These are phyloP conservation scores for Netelia virgata DNA, from an alignment of 2,888 invertebrate species.

Conservation along the genomic window DNA sequence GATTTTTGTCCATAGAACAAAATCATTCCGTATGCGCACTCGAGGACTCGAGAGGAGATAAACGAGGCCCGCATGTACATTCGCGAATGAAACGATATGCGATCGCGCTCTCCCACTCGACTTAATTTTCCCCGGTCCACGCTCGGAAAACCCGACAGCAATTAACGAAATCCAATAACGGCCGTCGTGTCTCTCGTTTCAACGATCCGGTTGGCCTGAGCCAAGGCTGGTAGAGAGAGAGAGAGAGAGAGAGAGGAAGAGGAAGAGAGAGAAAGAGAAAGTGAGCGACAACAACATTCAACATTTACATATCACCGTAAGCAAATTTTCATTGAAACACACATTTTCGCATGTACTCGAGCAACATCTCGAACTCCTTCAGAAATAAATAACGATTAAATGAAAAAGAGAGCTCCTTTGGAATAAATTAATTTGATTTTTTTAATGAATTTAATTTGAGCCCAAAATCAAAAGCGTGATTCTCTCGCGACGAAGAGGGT, in stretches of 20 bases:
- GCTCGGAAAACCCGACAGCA: constrained; percentile 65
- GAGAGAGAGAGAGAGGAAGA: background rate
- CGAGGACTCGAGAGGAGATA: constrained; percentile 31
- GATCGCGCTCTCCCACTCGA: constrained; percentile 54
- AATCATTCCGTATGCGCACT: constrained; percentile 45
- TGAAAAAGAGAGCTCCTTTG: too few relatives aligned
- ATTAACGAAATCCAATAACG: constrained; percentile 69
- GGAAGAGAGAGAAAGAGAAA: background rate
- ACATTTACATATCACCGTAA: too few relatives aligned
- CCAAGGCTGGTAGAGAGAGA: constrained; percentile 31
- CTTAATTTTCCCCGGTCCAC: constrained; percentile 65
- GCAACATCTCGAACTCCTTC: too few relatives aligned
- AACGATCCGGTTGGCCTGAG: constrained; percentile 57
- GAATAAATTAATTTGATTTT: background rate
- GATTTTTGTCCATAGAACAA: constrained; percentile 35
- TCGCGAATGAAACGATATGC: constrained; percentile 53
- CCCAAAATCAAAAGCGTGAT: background rate
- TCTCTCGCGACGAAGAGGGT: constrained; percentile 1
- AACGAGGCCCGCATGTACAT: constrained; percentile 61
- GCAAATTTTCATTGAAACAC: background rate
- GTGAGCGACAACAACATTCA: background rate
- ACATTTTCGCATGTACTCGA: too few relatives aligned
- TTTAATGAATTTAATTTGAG: constrained; percentile 7
- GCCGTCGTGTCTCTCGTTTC: constrained; percentile 60
- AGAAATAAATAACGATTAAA: too few relatives aligned